phyloP scores from a whole-genome alignment of 2,113 vertebrate species.

The Stegostoma tigrinum region DNA sequence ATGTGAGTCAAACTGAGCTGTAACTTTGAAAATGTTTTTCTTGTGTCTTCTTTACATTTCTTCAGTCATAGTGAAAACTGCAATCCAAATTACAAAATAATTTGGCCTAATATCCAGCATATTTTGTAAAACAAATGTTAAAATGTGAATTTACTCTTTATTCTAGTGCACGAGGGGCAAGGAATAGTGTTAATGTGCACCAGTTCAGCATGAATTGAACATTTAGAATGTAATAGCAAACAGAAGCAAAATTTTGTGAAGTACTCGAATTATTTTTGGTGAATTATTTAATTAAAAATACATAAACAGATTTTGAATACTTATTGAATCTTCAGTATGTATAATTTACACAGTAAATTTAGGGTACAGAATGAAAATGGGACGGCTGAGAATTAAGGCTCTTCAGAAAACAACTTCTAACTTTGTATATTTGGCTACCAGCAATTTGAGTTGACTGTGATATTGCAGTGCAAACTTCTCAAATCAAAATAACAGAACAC shows the following conservation, averaged over 20 bases:
- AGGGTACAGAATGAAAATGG: background rate
- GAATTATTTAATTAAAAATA: background rate
- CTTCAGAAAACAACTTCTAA: background rate
- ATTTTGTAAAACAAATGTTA: background rate
- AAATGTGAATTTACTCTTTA: background rate
- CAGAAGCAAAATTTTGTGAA: background rate
- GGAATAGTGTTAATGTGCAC: background rate
- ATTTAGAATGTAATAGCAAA: background rate
- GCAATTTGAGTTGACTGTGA: background rate
- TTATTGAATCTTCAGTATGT: background rate
- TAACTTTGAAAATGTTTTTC: background rate
- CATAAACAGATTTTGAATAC: background rate
- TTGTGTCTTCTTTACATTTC: background rate
- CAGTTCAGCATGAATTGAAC: background rate
- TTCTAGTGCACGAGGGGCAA: background rate
- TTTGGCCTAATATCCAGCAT: background rate
- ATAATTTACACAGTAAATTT: background rate
- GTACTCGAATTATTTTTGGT: background rate
- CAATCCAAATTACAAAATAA: background rate
- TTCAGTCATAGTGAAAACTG: background rate
- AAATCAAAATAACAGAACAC: constrained; percentile 2
- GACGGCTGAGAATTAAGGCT: background rate
- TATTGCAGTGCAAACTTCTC: background rate
- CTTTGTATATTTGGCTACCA: background rate
- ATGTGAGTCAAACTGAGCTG: background rate